phyloP scores from a whole-genome alignment of 2,888 invertebrate genomes.

The Machimus rusticus region DNA sequence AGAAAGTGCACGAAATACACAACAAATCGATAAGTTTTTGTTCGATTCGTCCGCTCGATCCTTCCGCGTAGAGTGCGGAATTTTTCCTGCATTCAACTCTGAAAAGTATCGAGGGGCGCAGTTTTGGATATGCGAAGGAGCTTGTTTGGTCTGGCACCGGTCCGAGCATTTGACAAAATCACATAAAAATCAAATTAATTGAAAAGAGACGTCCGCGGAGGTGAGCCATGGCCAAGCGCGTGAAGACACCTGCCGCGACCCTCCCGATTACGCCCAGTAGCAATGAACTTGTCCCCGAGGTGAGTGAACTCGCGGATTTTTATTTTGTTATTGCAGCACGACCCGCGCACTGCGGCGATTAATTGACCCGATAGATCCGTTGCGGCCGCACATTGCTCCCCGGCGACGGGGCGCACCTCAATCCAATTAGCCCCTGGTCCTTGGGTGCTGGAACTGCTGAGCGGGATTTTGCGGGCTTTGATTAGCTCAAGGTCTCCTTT shows the following conservation, averaged over 20 bases:
- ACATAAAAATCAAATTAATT: not conserved
- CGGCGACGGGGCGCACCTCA: not conserved
- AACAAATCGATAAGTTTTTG: constrained; percentile 8
- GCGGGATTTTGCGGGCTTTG: not conserved
- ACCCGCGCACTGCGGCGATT: not conserved
- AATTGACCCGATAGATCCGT: not conserved
- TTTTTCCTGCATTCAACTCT: not conserved
- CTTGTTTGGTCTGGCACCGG: not conserved
- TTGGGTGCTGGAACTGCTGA: not conserved
- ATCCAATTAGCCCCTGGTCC: not conserved
- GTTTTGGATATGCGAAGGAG: not conserved
- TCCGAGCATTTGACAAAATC: not conserved
- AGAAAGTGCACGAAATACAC: constrained; percentile 12
- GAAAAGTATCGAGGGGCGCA: not conserved
- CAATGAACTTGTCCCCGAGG: constrained; percentile 47
- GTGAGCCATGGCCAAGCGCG: constrained; percentile 41
- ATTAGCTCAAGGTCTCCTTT: not conserved
- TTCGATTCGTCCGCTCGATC: not conserved
- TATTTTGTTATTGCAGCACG: not conserved
- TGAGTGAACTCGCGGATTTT: constrained; percentile 50
- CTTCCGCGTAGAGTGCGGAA: not conserved
- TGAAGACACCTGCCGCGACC: constrained; percentile 41
- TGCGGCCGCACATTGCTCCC: not conserved
- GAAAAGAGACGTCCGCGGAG: not conserved
- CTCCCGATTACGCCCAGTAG: constrained; percentile 21